Percentiles rank a stretch among this genome's conserved stretches.
These are phyloP conservation scores for Pherbina coryleti DNA, from an alignment of 2,888 invertebrate genomes.

Conservation along the genomic window DNA sequence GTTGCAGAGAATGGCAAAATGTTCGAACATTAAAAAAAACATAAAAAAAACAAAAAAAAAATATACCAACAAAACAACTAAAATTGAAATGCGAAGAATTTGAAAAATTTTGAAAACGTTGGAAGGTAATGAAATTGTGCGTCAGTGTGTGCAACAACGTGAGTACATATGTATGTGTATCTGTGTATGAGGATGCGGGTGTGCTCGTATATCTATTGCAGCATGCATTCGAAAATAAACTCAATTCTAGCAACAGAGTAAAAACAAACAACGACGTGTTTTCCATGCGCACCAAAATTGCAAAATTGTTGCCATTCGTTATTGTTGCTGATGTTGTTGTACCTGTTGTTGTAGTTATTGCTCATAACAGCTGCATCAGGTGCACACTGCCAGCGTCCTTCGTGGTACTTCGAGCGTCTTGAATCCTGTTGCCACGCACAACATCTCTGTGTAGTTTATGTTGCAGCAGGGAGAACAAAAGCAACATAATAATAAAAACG, in stretches of 20 bases:
- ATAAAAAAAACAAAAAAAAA: not conserved
- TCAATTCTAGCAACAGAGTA: no score
- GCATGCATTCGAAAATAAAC: not conserved
- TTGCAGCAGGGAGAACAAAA: no score
- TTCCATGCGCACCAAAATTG: no score
- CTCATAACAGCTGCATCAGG: not conserved
- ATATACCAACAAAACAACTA: not conserved
- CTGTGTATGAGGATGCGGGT: not conserved
- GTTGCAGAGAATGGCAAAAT: not conserved
- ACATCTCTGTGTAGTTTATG: no score
- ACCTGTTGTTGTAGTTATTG: not conserved
- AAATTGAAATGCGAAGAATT: not conserved
- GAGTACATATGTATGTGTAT: conserved; percentile 20
- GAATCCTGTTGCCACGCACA: no score
- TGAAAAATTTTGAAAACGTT: not conserved
- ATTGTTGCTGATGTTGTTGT: not conserved
- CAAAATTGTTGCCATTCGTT: not conserved
- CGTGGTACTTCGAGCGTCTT: no score
- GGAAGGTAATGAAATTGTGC: not conserved
- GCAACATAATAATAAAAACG: no score
- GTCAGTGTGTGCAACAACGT: not conserved
- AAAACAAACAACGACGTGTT: no score
- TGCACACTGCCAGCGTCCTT: not conserved
- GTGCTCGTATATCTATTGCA: not conserved
- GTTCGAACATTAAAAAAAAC: not conserved